These are phyloP conservation scores for Meteorus sp. DNA, from an alignment of 1,140 invertebrate species.

Conservation along the genomic window DNA sequence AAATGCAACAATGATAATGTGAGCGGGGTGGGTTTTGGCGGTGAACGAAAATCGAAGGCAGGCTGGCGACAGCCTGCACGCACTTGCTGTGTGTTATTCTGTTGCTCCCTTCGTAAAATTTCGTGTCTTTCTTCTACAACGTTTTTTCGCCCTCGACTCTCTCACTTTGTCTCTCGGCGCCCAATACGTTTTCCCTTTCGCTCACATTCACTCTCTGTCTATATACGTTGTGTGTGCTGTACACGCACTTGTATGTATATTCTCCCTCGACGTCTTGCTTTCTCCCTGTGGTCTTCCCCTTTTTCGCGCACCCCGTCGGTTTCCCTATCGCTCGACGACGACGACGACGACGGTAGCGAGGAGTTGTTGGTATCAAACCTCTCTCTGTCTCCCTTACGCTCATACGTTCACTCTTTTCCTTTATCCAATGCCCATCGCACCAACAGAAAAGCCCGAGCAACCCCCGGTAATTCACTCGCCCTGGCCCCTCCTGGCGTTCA, in stretches of 20 bases:
- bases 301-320: constrained; percentile 13
- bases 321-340: constrained; percentile 13
- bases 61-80: constrained; percentile 11
- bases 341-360: background rate
- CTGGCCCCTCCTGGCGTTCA: constrained; percentile 28
- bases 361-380: constrained; percentile 22
- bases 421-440: background rate
- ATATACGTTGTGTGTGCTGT: no score
- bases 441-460: constrained; percentile 18
- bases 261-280: constrained; percentile 10
- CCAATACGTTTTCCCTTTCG: background rate
- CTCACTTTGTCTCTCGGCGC: background rate
- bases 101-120: constrained; percentile 14
- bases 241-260: no score
- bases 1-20: background rate
- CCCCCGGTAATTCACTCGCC: constrained; percentile 29
- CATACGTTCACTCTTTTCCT: no score
- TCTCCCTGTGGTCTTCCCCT: background rate
- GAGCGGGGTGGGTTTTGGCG: background rate
- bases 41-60: constrained; percentile 10
- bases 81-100: no score
- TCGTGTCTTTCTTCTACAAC: background rate
- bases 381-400: constrained; percentile 19
- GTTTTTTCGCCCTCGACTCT: background rate
- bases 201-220: no score